These are phyloP conservation scores for Ptychadena robeensis DNA, from an alignment of 2,797 vertebrate species.

Conservation along the genomic window DNA sequence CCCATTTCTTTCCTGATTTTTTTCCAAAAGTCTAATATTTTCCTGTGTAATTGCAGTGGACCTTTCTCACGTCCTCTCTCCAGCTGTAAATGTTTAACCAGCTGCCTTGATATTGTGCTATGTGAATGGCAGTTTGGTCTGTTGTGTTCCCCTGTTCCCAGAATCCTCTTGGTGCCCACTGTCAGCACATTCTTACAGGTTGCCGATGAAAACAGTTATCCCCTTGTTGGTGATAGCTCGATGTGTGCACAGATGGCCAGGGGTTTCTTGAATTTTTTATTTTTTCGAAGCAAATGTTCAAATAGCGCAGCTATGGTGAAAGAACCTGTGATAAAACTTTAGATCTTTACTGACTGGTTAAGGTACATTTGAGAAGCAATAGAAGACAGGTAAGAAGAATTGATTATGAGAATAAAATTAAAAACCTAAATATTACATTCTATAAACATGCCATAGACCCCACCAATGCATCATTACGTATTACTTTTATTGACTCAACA, in stretches of 20 bases:
- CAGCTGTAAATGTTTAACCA: slow-evolving; percentile 61
- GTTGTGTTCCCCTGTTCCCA: slow-evolving; percentile 20
- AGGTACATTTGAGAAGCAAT: too few species aligned
- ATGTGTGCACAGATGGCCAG: slow-evolving; percentile 47
- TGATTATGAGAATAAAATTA: too few species aligned
- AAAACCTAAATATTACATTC: too few species aligned
- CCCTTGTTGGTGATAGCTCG: slow-evolving; percentile 27
- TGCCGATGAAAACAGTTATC: slow-evolving; percentile 46
- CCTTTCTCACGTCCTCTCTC: slow-evolving; percentile 39
- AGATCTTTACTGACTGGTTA: neutral
- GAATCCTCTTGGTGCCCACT: slow-evolving; percentile 33
- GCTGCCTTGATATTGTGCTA: slow-evolving; percentile 55
- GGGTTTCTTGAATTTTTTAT: slow-evolving; percentile 20
- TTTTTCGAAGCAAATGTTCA: slow-evolving; percentile 23
- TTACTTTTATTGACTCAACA: too few species aligned
- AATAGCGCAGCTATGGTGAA: neutral
- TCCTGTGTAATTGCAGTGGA: slow-evolving; percentile 55
- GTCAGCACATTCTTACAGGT: slow-evolving; percentile 54
- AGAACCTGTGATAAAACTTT: slow-evolving; percentile 8
- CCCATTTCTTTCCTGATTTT: neutral
- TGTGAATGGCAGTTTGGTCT: slow-evolving; percentile 48
- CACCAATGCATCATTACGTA: too few species aligned
- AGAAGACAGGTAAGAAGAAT: too few species aligned
- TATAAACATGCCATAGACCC: too few species aligned
- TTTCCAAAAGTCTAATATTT: slow-evolving; percentile 47